These are phyloP conservation scores for Vultur gryphus DNA, from an alignment of 2,797 vertebrate genomes.

Conservation along the genomic window DNA sequence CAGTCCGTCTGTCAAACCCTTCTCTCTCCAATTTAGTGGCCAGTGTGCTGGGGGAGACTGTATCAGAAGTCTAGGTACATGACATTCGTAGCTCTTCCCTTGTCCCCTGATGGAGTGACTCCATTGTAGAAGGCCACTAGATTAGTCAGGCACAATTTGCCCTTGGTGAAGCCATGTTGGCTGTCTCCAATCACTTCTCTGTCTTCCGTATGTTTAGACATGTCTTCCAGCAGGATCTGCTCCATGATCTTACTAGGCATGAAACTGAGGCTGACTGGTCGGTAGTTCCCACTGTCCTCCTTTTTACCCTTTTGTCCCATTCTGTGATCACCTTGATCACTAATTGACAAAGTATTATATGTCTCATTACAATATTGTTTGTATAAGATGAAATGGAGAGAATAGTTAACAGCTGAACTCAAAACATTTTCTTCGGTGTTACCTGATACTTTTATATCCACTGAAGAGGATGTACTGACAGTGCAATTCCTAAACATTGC, in stretches of 20 bases:
- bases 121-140: background rate
- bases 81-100: background rate
- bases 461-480: background rate
- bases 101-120: background rate
- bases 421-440: background rate
- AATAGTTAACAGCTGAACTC: background rate
- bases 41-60: background rate
- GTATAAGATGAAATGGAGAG: background rate
- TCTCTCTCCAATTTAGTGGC: background rate
- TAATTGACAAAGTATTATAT: background rate
- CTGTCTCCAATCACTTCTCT: background rate
- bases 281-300: background rate
- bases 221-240: background rate
- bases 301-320: background rate
- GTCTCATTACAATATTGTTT: background rate
- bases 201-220: background rate
- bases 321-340: background rate
- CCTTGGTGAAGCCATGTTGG: background rate
- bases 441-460: background rate
- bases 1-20: background rate
- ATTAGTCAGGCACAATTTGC: background rate
- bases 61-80: background rate
- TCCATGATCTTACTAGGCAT: background rate
- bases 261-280: background rate
- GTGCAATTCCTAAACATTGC: background rate